Percentiles rank a stretch among this genome's conserved stretches.
phyloP scores from a whole-genome alignment of 2,113 vertebrate genomes.

The Siphamia tubifer region DNA sequence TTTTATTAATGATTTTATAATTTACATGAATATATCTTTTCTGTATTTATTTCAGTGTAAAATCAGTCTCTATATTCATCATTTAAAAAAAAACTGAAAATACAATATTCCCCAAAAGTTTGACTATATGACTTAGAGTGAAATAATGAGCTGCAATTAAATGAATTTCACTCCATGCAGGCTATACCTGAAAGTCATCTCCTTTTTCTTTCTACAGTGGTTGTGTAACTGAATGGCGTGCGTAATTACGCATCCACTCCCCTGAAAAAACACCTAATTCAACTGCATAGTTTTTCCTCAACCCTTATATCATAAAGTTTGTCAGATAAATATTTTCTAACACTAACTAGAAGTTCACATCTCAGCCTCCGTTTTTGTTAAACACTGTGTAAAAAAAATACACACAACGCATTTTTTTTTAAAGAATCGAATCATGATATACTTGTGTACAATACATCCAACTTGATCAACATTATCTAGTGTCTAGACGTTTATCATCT shows the following conservation, averaged over 20 bases:
- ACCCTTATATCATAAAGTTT: neutral
- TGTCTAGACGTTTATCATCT: slow-evolving; percentile 84
- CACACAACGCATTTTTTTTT: no score
- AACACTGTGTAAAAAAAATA: neutral
- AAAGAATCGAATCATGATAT: neutral
- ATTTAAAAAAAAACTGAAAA: neutral
- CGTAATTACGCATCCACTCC: slow-evolving; percentile 2
- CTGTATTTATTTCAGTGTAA: neutral
- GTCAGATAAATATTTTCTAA: neutral
- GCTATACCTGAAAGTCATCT: neutral
- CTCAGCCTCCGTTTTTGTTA: neutral
- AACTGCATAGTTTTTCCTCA: slow-evolving; percentile 3
- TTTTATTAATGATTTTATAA: neutral
- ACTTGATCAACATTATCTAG: slow-evolving; percentile 78
- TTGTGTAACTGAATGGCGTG: neutral
- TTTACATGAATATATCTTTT: neutral
- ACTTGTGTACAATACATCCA: neutral
- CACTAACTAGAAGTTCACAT: no score
- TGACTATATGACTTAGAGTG: neutral
- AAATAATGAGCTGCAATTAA: neutral
- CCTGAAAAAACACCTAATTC: fast-evolving
- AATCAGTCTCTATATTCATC: neutral
- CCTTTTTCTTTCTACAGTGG: neutral
- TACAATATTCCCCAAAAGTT: neutral
- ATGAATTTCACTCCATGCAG: neutral